These are phyloP conservation scores for Brachionus koreanus DNA, from an alignment of 1,140 invertebrate species.

Conservation along the genomic window DNA sequence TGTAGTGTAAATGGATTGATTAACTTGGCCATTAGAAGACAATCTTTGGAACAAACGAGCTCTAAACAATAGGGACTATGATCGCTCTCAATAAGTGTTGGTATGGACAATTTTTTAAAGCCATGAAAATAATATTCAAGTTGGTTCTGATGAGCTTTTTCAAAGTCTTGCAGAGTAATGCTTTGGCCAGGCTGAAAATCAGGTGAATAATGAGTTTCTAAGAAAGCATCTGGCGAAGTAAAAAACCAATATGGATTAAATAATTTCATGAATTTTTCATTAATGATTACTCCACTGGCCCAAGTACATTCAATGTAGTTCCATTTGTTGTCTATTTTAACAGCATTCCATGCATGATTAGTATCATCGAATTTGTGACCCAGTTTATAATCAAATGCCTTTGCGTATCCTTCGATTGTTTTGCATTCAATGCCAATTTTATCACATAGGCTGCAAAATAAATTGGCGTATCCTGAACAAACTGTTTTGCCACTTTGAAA, in stretches of 20 bases:
- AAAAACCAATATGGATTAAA: constrained; percentile 15
- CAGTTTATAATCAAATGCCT: not conserved
- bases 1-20: not conserved
- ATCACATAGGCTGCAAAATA: not conserved
- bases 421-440: not conserved
- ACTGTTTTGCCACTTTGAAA: not conserved
- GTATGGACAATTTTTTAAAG: not conserved
- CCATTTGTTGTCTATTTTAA: not conserved
- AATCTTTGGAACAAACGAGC: not conserved
- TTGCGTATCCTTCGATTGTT: not conserved
- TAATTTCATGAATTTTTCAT: not conserved
- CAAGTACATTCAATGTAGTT: not conserved
- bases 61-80: not conserved
- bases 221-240: not conserved
- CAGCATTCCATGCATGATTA: constrained; percentile 22
- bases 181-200: not conserved
- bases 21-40: not conserved
- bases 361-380: not conserved
- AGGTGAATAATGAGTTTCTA: not conserved
- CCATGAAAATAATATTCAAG: not conserved
- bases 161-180: not conserved
- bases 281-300: not conserved
- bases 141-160: not conserved
- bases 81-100: not conserved
- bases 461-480: not conserved